phyloP scores from a whole-genome alignment of 2,888 invertebrate genomes.

The Pachliopta kotzebuea region DNA sequence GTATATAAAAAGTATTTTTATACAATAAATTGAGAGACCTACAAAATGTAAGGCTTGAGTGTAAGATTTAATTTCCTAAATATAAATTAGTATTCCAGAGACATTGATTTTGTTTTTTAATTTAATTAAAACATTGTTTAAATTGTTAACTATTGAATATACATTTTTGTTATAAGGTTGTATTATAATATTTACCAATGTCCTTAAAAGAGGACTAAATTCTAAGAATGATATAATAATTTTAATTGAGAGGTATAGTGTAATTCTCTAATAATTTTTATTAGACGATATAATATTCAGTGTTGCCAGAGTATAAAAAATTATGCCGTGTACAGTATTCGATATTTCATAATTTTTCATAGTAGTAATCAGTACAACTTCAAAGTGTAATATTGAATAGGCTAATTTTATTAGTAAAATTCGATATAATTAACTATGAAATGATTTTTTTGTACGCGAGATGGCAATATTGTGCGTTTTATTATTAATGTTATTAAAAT shows the following conservation, averaged over 20 bases:
- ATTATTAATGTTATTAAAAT: neutral
- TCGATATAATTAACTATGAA: neutral
- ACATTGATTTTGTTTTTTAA: too few relatives aligned
- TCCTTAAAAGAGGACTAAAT: too few relatives aligned
- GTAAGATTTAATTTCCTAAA: too few relatives aligned
- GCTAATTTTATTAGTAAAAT: neutral
- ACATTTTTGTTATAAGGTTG: too few relatives aligned
- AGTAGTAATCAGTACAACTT: neutral
- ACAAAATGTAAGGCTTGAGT: too few relatives aligned
- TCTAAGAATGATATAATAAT: neutral
- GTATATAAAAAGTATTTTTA: too few relatives aligned
- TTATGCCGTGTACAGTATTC: neutral
- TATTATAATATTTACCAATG: too few relatives aligned
- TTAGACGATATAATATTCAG: neutral
- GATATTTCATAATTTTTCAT: neutral
- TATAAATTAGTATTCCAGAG: too few relatives aligned
- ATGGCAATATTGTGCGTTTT: conserved; percentile 2
- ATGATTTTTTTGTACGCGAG: neutral
- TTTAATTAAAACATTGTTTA: too few relatives aligned
- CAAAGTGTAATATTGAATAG: too few relatives aligned
- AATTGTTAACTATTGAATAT: too few relatives aligned
- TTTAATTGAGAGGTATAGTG: neutral
- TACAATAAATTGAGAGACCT: too few relatives aligned
- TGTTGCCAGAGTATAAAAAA: neutral
- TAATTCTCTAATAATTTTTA: neutral